phyloP scores from a whole-genome alignment of 2,797 vertebrate species.

The Microctenopoma steveboyesi region DNA sequence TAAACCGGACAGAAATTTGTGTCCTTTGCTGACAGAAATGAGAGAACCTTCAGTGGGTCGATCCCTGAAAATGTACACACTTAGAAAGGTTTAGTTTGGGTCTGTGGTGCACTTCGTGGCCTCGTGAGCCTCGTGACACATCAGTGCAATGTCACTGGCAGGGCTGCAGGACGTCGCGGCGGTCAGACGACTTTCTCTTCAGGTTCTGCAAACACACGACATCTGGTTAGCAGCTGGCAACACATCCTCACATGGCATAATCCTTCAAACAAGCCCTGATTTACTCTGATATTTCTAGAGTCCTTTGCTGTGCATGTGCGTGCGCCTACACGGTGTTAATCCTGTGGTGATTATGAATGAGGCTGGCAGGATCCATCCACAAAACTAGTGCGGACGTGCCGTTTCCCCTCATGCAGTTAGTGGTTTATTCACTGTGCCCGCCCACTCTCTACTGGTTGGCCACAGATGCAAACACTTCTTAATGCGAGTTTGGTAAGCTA shows the following conservation, averaged over 20 bases:
- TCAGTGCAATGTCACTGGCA: slow-evolving; percentile 63
- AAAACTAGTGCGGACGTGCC: slow-evolving; percentile 11
- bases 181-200: slow-evolving; percentile 67
- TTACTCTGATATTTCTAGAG: slow-evolving; percentile 51
- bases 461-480: too few species aligned
- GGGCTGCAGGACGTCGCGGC: slow-evolving; percentile 71
- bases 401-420: background rate
- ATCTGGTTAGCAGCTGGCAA: background rate
- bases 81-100: background rate
- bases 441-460: too few species aligned
- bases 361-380: slow-evolving; percentile 32
- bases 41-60: background rate
- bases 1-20: background rate
- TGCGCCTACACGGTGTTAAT: slow-evolving; percentile 22
- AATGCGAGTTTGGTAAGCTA: too few species aligned
- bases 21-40: slow-evolving; percentile 9
- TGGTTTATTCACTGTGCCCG: background rate
- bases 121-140: slow-evolving; percentile 3
- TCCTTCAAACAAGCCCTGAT: slow-evolving; percentile 24
- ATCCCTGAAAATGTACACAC: background rate
- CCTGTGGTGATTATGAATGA: slow-evolving; percentile 52
- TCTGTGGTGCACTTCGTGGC: slow-evolving; percentile 11
- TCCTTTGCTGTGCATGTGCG: background rate
- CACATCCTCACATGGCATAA: slow-evolving; percentile 9
- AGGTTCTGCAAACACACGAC: slow-evolving; percentile 74